Percentiles rank a stretch among this genome's conserved stretches.
Evolutionary conservation across 2,113 vertebrate genomes (phyloP).

Genomic region (Apteryx owenii): DNA sequence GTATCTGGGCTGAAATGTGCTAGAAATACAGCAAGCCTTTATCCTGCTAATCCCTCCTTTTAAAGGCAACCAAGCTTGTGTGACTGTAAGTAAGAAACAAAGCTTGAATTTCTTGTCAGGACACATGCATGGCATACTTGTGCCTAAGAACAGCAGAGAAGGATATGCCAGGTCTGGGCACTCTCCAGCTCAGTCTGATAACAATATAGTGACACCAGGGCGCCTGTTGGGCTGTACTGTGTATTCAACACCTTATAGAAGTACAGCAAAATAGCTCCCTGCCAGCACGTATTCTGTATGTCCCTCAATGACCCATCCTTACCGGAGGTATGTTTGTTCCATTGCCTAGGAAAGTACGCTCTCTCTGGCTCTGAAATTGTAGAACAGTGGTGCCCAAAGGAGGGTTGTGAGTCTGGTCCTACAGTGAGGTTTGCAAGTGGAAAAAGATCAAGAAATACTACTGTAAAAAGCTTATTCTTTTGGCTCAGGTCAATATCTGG

Average conservation of each 20-base stretch:
- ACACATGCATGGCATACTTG: fast-evolving
- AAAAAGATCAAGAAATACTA: background rate
- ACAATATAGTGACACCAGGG: background rate
- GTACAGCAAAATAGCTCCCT: background rate
- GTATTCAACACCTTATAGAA: background rate
- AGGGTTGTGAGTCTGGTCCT: background rate
- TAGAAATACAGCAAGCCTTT: background rate
- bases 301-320: background rate
- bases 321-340: background rate
- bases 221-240: background rate
- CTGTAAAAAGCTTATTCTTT: constrained; percentile 18
- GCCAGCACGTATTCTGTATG: background rate
- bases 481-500: constrained; percentile 2
- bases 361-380: background rate
- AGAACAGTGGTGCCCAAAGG: background rate
- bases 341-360: background rate
- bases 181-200: background rate
- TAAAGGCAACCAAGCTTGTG: background rate
- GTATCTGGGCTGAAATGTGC: background rate
- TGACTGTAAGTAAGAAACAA: background rate
- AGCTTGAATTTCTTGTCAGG: background rate
- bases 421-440: background rate
- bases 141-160: background rate
- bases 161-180: background rate
- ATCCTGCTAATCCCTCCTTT: background rate